phyloP scores from a whole-genome alignment of 2,888 invertebrate genomes.

The Leptopterna dolabrata region DNA sequence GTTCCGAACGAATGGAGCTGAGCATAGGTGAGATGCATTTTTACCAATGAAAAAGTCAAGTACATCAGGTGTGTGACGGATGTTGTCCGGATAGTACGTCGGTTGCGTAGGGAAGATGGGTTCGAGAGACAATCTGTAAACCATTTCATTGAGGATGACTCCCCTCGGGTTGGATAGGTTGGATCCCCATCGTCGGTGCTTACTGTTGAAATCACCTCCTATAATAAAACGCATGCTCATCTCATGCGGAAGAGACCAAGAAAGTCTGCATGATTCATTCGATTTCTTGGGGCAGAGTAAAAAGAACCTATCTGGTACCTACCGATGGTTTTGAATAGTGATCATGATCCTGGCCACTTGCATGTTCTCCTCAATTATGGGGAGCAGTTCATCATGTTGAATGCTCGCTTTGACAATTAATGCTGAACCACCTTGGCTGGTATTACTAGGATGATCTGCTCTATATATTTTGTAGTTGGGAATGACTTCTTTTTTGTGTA shows the following conservation, averaged over 20 bases:
- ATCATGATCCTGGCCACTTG: background rate
- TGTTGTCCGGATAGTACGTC: conserved; percentile 19
- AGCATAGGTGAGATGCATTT: background rate
- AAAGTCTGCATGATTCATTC: background rate
- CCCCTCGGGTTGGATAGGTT: background rate
- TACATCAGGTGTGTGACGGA: conserved; percentile 1
- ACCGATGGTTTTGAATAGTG: background rate
- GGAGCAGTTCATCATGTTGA: background rate
- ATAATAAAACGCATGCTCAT: background rate
- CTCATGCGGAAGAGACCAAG: background rate
- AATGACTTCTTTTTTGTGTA: background rate
- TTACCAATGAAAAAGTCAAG: conserved; percentile 22
- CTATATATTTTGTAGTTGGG: background rate
- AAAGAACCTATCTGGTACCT: conserved; percentile 28
- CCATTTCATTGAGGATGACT: background rate
- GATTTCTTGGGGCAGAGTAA: conserved; percentile 21
- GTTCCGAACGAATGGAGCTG: background rate
- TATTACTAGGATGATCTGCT: conserved; percentile 27
- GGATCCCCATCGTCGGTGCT: conserved; percentile 19
- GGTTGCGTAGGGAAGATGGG: conserved; percentile 19
- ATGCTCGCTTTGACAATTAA: background rate
- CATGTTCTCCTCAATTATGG: conserved; percentile 22
- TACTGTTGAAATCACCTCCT: conserved; percentile 19
- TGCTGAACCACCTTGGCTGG: conserved; percentile 20
- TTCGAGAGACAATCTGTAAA: background rate